Evolutionary conservation across 2,888 invertebrate species (phyloP).

Genomic region (Aphelenchoides bicaudatus): DNA sequence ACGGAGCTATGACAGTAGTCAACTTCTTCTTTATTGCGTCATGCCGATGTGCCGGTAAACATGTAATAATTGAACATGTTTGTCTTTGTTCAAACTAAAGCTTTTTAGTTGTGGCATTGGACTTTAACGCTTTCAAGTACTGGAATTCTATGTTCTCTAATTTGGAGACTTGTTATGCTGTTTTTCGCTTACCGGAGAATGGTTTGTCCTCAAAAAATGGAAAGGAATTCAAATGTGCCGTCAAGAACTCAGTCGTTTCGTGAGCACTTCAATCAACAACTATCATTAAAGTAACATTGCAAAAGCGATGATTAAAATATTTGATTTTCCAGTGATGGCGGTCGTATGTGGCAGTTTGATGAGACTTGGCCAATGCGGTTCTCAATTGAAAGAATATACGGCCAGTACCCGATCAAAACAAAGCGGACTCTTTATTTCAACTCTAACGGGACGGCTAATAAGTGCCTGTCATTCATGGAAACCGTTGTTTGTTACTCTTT

Average conservation of each 20-base stretch:
- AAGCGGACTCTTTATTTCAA: conserved; percentile 11
- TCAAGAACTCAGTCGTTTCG: conserved; percentile 36
- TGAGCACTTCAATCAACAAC: conserved; percentile 37
- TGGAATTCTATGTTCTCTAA: conserved; percentile 41
- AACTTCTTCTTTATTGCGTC: conserved; percentile 58
- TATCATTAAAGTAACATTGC: conserved; percentile 36
- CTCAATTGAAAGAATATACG: conserved; percentile 38
- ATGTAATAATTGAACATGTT: conserved; percentile 29
- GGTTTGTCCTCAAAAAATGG: conserved; percentile 34
- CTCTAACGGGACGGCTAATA: not conserved
- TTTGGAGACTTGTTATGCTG: conserved; percentile 57
- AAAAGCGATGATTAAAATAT: not conserved
- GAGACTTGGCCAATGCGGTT: conserved; percentile 59
- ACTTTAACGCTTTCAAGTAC: conserved; percentile 51
- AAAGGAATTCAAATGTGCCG: conserved; percentile 20
- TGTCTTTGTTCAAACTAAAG: not conserved
- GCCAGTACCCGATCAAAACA: conserved; percentile 24
- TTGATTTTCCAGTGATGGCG: conserved; percentile 34
- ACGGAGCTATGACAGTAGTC: conserved; percentile 56
- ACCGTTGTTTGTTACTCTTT: conserved; percentile 7
- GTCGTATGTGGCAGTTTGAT: conserved; percentile 51
- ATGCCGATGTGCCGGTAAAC: conserved; percentile 54
- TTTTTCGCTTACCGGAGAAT: conserved; percentile 56
- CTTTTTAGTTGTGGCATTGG: conserved; percentile 47
- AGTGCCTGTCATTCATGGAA: not conserved